Evolutionary conservation across 2,113 vertebrate species (phyloP).

Genomic region (Sciurus niger): DNA sequence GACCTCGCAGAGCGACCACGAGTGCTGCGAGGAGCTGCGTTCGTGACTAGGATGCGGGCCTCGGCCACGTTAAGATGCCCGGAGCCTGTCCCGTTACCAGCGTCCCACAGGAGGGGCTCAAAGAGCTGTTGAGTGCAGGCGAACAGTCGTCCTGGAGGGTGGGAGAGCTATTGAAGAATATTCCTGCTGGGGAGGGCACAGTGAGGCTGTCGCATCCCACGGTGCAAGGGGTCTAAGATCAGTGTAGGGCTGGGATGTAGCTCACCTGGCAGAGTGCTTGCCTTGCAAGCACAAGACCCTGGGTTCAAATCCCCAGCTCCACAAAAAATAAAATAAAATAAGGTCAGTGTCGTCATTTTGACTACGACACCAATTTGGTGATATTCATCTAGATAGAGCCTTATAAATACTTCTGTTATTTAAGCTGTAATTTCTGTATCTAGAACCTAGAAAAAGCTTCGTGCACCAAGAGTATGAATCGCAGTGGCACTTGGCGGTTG

Average conservation of each 20-base stretch:
- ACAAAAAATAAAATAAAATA: too few relatives aligned
- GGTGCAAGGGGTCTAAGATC: not conserved
- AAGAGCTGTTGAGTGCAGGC: too few relatives aligned
- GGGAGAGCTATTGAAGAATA: not conserved
- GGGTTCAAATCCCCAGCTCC: too few relatives aligned
- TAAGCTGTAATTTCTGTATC: not conserved
- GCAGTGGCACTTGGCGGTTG: too few relatives aligned
- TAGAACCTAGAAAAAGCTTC: not conserved
- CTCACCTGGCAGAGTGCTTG: too few relatives aligned
- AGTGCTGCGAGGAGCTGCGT: fast-evolving
- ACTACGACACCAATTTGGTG: not conserved
- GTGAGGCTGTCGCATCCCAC: fast-evolving
- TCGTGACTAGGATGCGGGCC: fast-evolving
- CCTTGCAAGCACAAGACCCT: too few relatives aligned
- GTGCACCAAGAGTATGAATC: too few relatives aligned
- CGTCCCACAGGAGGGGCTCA: too few relatives aligned
- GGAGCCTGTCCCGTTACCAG: not conserved
- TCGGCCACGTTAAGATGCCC: fast-evolving
- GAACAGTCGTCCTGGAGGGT: too few relatives aligned
- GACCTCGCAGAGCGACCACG: too few relatives aligned
- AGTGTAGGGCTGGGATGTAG: too few relatives aligned
- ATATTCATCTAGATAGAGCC: not conserved
- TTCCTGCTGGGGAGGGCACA: fast-evolving
- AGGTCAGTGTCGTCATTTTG: not conserved
- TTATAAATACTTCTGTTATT: not conserved